Evolutionary conservation across 1,140 invertebrate genomes (phyloP).

Genomic region (Delia radicum): DNA sequence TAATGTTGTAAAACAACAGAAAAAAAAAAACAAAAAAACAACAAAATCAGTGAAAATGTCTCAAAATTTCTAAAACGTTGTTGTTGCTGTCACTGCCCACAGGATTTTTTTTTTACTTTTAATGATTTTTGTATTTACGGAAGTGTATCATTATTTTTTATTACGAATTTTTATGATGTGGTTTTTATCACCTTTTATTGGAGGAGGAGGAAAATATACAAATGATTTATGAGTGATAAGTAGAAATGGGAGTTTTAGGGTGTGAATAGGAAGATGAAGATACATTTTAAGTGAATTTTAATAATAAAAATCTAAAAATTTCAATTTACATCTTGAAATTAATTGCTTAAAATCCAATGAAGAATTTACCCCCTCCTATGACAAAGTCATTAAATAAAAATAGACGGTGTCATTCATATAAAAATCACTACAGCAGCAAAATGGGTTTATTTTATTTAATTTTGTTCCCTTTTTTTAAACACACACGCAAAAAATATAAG

Average conservation of each 20-base stretch:
- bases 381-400: too few species aligned
- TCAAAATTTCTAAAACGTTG: neutral
- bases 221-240: neutral
- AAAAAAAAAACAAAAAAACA: neutral
- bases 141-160: slow-evolving; percentile 16
- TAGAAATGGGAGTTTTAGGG: neutral
- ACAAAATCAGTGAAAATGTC: neutral
- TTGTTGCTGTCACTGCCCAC: neutral
- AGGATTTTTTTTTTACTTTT: neutral
- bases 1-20: neutral
- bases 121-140: slow-evolving; percentile 5
- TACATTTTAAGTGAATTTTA: too few species aligned
- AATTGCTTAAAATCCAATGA: too few species aligned
- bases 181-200: slow-evolving; percentile 7
- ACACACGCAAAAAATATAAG: too few species aligned
- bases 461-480: too few species aligned
- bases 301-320: too few species aligned
- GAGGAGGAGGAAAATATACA: neutral
- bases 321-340: too few species aligned
- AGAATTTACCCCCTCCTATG: too few species aligned
- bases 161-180: slow-evolving; percentile 1
- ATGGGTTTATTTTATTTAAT: too few species aligned
- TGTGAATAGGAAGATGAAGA: too few species aligned
- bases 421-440: too few species aligned
- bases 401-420: too few species aligned